phyloP scores from a whole-genome alignment of 1,140 invertebrate species.

The Sminthurinus signatus region DNA sequence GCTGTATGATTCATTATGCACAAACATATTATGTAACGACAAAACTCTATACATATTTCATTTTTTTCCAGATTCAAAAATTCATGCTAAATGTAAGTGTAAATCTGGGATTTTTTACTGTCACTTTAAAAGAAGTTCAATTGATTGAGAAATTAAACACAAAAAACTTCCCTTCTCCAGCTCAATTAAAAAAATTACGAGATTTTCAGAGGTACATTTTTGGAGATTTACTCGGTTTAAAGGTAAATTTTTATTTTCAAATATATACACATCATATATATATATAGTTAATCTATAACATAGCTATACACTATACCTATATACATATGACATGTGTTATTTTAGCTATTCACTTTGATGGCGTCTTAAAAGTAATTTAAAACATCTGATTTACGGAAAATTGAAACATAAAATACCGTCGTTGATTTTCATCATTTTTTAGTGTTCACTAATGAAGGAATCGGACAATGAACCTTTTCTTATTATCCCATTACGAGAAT shows the following conservation, averaged over 20 bases:
- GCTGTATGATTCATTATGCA: too few relatives aligned
- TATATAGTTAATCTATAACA: too few relatives aligned
- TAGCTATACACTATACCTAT: too few relatives aligned
- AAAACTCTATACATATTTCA: background rate
- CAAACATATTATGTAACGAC: too few relatives aligned
- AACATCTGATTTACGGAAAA: background rate
- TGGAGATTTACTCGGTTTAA: background rate
- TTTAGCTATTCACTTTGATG: too few relatives aligned
- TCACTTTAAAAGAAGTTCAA: background rate
- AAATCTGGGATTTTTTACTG: background rate
- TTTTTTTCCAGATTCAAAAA: background rate
- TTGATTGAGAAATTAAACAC: background rate
- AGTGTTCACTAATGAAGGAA: too few relatives aligned
- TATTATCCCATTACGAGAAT: too few relatives aligned
- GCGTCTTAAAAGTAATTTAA: background rate
- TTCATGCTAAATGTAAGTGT: background rate
- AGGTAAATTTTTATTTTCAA: too few relatives aligned
- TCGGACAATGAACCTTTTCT: too few relatives aligned
- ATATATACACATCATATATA: too few relatives aligned
- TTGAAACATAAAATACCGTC: background rate
- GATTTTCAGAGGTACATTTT: background rate
- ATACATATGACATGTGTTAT: too few relatives aligned
- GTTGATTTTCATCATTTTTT: too few relatives aligned
- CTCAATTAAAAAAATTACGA: background rate
- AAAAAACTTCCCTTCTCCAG: background rate